Evolutionary conservation across 2,888 invertebrate genomes (phyloP).

Genomic region (Tachina grossa): DNA sequence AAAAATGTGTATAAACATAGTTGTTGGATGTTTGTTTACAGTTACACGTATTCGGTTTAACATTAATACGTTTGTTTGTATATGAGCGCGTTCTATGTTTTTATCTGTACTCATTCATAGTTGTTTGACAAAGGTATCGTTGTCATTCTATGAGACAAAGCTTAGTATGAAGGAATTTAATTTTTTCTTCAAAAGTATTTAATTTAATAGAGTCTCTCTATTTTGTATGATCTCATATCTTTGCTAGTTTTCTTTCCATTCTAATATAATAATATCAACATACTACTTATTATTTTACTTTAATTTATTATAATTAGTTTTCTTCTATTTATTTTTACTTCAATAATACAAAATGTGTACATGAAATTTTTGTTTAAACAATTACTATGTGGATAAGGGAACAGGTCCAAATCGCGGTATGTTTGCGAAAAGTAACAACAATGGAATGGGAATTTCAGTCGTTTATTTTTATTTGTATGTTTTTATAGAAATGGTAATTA

Average conservation of each 20-base stretch:
- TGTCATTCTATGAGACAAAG: no score
- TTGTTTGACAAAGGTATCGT: no score
- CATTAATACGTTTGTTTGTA: no score
- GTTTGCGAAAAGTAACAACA: conserved; percentile 37
- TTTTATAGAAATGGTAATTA: conserved; percentile 42
- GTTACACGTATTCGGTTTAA: no score
- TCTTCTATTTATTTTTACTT: conserved; percentile 12
- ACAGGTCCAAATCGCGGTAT: not conserved
- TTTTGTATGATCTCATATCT: not conserved
- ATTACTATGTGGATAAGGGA: conserved; percentile 13
- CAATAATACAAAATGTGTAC: conserved; percentile 20
- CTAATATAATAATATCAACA: not conserved
- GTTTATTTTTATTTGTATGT: conserved; percentile 6
- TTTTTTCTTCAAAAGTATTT: not conserved
- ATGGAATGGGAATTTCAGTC: conserved; percentile 35
- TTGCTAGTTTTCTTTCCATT: not conserved
- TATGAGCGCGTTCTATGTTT: no score
- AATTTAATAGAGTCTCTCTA: not conserved
- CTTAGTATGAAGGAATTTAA: no score
- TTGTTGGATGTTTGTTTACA: no score
- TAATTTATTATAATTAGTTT: conserved; percentile 31
- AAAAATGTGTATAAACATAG: no score
- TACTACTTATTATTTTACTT: conserved; percentile 5
- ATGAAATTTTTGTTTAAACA: conserved; percentile 26
- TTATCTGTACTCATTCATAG: no score